Evolutionary conservation across 2,797 vertebrate genomes (phyloP).

Genomic region (Argya squamiceps): DNA sequence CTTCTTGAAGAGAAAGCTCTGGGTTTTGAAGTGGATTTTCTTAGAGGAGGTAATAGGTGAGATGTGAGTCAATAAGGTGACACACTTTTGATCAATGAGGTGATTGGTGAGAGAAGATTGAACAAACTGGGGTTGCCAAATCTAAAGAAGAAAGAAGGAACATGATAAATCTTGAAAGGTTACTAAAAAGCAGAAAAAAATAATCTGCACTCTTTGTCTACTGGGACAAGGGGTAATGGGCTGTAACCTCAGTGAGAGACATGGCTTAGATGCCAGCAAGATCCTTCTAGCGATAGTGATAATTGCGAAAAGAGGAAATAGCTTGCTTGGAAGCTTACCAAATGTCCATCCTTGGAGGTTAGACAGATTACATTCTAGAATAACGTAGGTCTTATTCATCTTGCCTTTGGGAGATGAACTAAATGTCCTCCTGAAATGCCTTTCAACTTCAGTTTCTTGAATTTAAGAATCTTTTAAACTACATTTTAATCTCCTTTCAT

Average conservation of each 20-base stretch:
- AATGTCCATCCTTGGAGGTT: neutral
- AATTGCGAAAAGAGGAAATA: slow-evolving; percentile 22
- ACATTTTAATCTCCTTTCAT: neutral
- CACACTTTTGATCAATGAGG: neutral
- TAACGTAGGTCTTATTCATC: neutral
- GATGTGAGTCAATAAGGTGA: neutral
- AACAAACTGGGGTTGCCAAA: neutral
- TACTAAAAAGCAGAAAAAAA: neutral
- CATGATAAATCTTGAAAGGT: neutral
- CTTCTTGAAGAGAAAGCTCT: neutral
- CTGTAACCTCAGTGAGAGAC: neutral
- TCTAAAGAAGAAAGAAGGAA: neutral
- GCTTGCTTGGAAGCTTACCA: slow-evolving; percentile 30
- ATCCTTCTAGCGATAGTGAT: neutral
- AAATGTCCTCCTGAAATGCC: neutral
- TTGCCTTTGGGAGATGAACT: neutral
- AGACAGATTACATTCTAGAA: neutral
- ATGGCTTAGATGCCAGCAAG: neutral
- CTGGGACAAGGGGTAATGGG: neutral
- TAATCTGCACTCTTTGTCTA: neutral
- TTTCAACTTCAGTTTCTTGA: slow-evolving; percentile 18
- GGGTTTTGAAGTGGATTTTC: neutral
- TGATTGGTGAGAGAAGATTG: neutral
- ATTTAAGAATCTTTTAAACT: neutral
- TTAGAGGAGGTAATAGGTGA: neutral